phyloP scores from a whole-genome alignment of 2,888 invertebrate genomes.

The Tuta absoluta region DNA sequence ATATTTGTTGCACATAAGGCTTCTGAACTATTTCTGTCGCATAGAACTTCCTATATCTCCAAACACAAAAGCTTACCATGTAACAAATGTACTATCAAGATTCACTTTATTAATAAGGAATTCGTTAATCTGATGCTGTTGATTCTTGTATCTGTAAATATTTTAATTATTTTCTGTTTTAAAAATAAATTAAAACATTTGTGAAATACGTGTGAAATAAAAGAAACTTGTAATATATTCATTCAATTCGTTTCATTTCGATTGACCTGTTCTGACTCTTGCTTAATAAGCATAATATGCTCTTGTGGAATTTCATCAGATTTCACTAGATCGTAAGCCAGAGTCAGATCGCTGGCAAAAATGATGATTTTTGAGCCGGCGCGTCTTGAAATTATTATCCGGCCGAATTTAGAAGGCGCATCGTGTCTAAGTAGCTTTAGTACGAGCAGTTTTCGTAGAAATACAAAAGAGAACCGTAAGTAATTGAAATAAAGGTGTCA shows the following conservation, averaged over 20 bases:
- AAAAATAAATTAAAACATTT: constrained; percentile 67
- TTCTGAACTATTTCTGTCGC: not conserved
- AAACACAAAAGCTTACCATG: not conserved
- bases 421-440: too few species aligned
- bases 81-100: constrained; percentile 26
- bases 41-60: not conserved
- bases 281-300: not conserved
- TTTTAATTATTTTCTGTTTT: constrained; percentile 65
- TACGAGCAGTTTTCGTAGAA: too few species aligned
- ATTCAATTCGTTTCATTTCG: constrained; percentile 24
- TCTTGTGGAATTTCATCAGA: too few species aligned
- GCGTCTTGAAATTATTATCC: too few species aligned
- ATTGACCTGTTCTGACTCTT: not conserved
- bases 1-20: not conserved
- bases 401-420: too few species aligned
- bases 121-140: constrained; percentile 74
- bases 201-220: constrained; percentile 80
- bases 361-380: too few species aligned
- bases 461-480: too few species aligned
- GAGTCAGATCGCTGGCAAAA: too few species aligned
- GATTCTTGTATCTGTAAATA: constrained; percentile 77
- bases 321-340: too few species aligned
- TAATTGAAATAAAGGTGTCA: too few species aligned
- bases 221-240: constrained; percentile 76
- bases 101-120: constrained; percentile 58